phyloP scores from a whole-genome alignment of 2,113 vertebrate species.

The Amblyornis subalaris region DNA sequence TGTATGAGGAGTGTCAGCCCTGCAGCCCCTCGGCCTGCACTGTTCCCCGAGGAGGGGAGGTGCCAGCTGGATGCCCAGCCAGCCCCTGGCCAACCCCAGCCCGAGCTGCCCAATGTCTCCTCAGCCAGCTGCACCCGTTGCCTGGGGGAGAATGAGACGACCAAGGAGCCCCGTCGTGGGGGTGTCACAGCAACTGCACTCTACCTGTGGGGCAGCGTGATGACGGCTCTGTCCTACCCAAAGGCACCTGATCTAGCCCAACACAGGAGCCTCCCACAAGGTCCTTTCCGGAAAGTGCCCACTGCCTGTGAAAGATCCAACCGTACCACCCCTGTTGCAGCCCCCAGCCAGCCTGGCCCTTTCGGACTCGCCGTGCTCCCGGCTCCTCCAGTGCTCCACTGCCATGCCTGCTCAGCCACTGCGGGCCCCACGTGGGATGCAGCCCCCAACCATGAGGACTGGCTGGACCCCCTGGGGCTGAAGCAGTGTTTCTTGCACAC shows the following conservation, averaged over 20 bases:
- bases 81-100: neutral
- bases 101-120: neutral
- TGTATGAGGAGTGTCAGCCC: conserved; percentile 50
- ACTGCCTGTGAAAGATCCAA: conserved; percentile 73
- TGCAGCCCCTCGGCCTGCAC: neutral
- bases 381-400: neutral
- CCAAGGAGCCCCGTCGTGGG: neutral
- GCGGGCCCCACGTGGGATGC: neutral
- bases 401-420: neutral
- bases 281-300: conserved; percentile 48
- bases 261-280: neutral
- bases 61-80: conserved; percentile 27
- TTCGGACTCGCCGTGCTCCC: neutral
- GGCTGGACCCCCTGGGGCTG: conserved; percentile 45
- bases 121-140: conserved; percentile 39
- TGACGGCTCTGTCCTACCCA: conserved; percentile 74
- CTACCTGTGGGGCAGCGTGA: conserved; percentile 83
- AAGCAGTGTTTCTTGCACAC: conserved; percentile 66
- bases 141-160: neutral
- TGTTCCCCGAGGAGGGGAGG: neutral
- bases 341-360: neutral
- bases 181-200: conserved; percentile 57
- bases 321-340: conserved; percentile 7
- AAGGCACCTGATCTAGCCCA: conserved; percentile 33
- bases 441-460: neutral